Evolutionary conservation across 2,113 vertebrate species (phyloP).

Genomic region (Fukomys damarensis): DNA sequence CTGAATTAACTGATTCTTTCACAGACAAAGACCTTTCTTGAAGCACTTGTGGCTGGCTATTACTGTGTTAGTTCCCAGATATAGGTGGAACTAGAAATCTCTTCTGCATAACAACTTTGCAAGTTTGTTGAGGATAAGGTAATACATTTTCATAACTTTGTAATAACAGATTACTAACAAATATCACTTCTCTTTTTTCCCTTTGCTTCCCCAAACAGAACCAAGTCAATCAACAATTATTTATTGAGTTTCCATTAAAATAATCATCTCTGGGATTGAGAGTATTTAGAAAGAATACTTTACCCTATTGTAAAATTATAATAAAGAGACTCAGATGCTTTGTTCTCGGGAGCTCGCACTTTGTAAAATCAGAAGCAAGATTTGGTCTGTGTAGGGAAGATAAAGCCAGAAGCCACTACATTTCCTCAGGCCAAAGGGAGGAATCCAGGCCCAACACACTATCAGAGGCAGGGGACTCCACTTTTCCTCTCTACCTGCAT

Average conservation of each 20-base stretch:
- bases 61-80: neutral
- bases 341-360: slow-evolving; percentile 29
- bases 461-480: neutral
- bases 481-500: neutral
- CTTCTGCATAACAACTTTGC: neutral
- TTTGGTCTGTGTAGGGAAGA: neutral
- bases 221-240: neutral
- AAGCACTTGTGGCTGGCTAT: neutral
- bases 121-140: neutral
- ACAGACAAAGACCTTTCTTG: neutral
- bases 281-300: neutral
- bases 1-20: neutral
- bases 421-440: neutral
- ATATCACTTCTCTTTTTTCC: neutral
- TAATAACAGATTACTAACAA: neutral
- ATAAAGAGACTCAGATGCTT: neutral
- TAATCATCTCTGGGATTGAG: neutral
- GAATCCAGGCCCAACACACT: neutral
- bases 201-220: neutral
- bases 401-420: neutral
- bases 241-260: neutral
- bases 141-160: neutral
- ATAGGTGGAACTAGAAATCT: neutral
- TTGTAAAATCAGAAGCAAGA: slow-evolving; percentile 36
- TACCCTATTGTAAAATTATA: neutral